Evolutionary conservation across 2,888 invertebrate genomes (phyloP), one percentile per base, ranked within the genome.

Genomic region (Apoda limacodes): DNA sequence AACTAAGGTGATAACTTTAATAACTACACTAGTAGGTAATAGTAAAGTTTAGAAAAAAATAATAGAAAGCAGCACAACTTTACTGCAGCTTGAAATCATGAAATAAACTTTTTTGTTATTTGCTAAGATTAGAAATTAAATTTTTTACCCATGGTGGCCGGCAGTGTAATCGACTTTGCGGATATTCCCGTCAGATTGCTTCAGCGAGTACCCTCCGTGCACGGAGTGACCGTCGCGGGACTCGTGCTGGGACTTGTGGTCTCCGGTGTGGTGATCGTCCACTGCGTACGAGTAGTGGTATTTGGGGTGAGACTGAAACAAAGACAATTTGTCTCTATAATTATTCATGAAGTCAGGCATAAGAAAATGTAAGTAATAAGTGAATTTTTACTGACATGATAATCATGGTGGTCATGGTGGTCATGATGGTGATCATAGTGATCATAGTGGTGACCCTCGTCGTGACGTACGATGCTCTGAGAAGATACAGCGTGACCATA

Each of bases 121-220:
- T n/a, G n/a, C 31, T 5, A 23, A 17, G 19, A 24, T 25, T n/a
- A 6, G 14, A 27, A 21, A 13, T 24, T 14, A 21, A 9, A 22
- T 35, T 30, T 5, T 42, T 58, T 56, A 74, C 59, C 81, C 82
- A 46, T 75, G 67, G 30, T 78, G 59, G 47, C 76, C 80, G 10
- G 72, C 81, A 40, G 67, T 70, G 52, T 83, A 83, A 53, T 82
- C 71, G 10, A 83, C 83, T 22, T 72, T 70, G 40, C 82, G 66
- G 43, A 74, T 54, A 44, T 80, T 75, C 33, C 83, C 83, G 34
- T 78, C 82, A 13, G 83, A 78, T 50, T 83, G 72, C 40, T 81
- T 76, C 34, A 83, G 61, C 12, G 70, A 48, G 46, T 60, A 61
- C 45, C 45, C 48, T 13, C 59, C 60, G 45, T 56, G 55, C 13